These are phyloP conservation scores for Synergus laeviventris DNA, from an alignment of 2,888 invertebrate species.

Conservation along the genomic window DNA sequence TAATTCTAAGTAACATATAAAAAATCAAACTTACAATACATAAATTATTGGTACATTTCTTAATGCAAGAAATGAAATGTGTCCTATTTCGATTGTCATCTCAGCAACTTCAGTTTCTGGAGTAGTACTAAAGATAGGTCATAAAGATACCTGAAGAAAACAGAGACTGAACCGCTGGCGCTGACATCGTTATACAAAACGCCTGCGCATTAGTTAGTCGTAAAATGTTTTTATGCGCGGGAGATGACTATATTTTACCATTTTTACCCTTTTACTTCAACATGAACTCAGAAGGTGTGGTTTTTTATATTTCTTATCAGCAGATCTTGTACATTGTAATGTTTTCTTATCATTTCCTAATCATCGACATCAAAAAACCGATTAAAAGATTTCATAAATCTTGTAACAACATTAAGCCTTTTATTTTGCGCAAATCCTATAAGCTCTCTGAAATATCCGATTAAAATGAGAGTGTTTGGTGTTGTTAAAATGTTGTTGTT, in stretches of 20 bases:
- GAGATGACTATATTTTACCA: conserved; percentile 26
- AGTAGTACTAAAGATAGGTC: conserved; percentile 25
- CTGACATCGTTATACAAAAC: conserved; percentile 29
- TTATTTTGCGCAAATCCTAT: no score
- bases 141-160: conserved; percentile 36
- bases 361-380: neutral
- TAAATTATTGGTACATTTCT: neutral
- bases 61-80: neutral
- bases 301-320: neutral
- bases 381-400: neutral
- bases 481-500: neutral
- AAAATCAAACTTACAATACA: neutral
- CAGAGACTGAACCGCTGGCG: conserved; percentile 29
- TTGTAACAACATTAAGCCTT: no score
- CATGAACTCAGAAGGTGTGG: neutral
- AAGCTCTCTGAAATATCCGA: no score
- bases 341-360: neutral
- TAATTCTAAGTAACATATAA: neutral
- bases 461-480: no score
- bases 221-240: conserved; percentile 21
- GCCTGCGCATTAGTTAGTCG: conserved; percentile 16
- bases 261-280: neutral
- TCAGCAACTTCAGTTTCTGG: neutral
- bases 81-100: conserved; percentile 26
- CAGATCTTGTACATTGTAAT: neutral